Evolutionary conservation across 2,888 invertebrate species (phyloP), one percentile per base, ranked within the genome.

Genomic region (Plagodis pulveraria): DNA sequence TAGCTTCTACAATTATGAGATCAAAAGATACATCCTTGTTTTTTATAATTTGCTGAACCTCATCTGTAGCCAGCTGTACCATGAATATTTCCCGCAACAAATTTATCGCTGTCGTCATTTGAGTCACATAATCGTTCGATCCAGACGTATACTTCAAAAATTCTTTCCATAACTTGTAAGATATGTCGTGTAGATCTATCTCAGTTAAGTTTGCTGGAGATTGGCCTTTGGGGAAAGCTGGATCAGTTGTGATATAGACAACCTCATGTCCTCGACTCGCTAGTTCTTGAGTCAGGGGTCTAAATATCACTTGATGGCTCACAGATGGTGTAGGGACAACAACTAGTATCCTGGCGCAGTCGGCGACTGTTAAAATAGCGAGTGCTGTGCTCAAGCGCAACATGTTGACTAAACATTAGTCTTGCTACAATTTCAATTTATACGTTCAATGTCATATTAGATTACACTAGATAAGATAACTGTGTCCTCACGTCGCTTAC

Each of bases 171-270:
- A 57, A 41, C n/a, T 62, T 33, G 38, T 83, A 81, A 0, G 81
- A 78, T 2, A 75, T 41, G 53, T 81, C 76, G 36, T 81, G 80
- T 0, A 81, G 59, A 12, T 82, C 78, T 5, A 84, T 77, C 70
- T 83, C 81, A n/a, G 72, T 81, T 5, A 80, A 43, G 50, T 83
- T 82, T n/a, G 35, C 41, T 5, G 78, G 77, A 0, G 67, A 22
- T 34, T 69, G n/a, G 77, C 71, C 76, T 55, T 77, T 69, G 0
- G 73, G 67, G 33, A 72, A 83, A 6, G 69, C 74, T 0, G 90
- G 86, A 55, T 88, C 67, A 6, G 93, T 42, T 2, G 91, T 88
- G 1, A 89, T 65, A 0, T 89, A 73, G 0, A 83, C 76, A 0
- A 93, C 61, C 47, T 91, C 78, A 56, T 81, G 80, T 0, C 81